phyloP scores from a whole-genome alignment of 2,797 vertebrate genomes.

The Melanotaenia parkinsoni region DNA sequence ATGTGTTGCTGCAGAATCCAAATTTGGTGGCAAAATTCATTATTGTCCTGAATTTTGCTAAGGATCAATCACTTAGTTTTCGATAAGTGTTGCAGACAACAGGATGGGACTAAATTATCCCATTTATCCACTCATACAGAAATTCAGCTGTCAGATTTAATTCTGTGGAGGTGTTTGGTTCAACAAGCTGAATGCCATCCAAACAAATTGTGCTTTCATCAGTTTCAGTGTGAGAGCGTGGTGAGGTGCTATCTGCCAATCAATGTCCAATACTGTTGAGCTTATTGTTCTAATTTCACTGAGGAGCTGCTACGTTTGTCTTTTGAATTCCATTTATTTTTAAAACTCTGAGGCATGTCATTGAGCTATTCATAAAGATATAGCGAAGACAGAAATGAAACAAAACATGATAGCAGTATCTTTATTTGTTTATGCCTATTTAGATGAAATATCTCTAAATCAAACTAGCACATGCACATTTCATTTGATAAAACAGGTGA shows the following conservation, averaged over 20 bases:
- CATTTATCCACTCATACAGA: conserved; percentile 24
- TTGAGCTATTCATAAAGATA: not conserved
- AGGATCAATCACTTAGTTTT: conserved; percentile 50
- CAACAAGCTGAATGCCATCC: conserved; percentile 49
- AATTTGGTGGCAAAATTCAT: conserved; percentile 47
- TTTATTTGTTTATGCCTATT: conserved; percentile 33
- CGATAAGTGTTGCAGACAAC: conserved; percentile 42
- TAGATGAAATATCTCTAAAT: conserved; percentile 27
- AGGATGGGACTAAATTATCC: conserved; percentile 54
- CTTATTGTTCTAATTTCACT: conserved; percentile 37
- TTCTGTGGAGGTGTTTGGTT: conserved; percentile 42
- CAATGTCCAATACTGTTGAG: conserved; percentile 50
- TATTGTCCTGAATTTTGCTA: conserved; percentile 27
- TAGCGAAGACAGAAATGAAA: conserved; percentile 8
- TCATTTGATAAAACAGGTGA: conserved; percentile 28
- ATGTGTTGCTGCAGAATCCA: conserved; percentile 14
- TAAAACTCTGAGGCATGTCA: not conserved
- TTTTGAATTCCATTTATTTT: conserved; percentile 1
- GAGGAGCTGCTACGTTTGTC: conserved; percentile 19
- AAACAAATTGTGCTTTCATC: conserved; percentile 54
- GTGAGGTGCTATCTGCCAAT: conserved; percentile 56
- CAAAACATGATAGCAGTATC: conserved; percentile 21
- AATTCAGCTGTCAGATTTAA: conserved; percentile 57
- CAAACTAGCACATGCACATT: conserved; percentile 26
- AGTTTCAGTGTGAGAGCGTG: conserved; percentile 21